Percentiles rank a stretch among this genome's conserved stretches.
These are phyloP conservation scores for Aphodius sticticus DNA, from an alignment of 2,888 invertebrate genomes.

Conservation along the genomic window DNA sequence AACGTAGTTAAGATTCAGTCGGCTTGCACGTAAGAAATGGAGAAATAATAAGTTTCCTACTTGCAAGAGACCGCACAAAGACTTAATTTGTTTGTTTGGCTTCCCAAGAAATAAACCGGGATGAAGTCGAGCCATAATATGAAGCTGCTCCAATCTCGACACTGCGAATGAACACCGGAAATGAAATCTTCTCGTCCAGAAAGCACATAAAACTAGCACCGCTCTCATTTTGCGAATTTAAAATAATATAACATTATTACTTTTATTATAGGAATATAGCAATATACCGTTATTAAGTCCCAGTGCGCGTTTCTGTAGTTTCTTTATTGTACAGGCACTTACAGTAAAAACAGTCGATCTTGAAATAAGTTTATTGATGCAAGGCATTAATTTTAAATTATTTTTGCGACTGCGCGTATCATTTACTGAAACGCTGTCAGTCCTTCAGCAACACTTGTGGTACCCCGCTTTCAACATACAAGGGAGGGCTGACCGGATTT, in stretches of 20 bases:
- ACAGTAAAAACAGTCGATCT: too few relatives aligned
- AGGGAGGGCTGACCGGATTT: too few relatives aligned
- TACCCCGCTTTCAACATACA: too few relatives aligned
- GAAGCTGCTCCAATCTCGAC: neutral
- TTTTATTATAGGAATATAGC: neutral
- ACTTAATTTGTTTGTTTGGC: neutral
- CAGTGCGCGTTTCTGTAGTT: too few relatives aligned
- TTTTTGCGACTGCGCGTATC: too few relatives aligned
- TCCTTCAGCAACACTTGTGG: too few relatives aligned
- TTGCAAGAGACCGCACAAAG: neutral
- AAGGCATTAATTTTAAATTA: too few relatives aligned
- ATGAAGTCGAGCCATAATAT: neutral
- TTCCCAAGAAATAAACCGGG: neutral
- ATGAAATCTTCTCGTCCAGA: neutral
- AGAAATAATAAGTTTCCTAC: neutral
- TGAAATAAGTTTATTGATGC: too few relatives aligned
- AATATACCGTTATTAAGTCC: too few relatives aligned
- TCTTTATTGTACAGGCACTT: too few relatives aligned
- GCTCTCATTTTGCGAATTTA: neutral
- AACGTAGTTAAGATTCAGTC: neutral
- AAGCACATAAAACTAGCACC: neutral
- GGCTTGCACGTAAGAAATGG: neutral
- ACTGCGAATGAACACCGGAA: neutral
- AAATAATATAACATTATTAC: neutral
- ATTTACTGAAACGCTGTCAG: too few relatives aligned